These are phyloP conservation scores for Pithys albifrons DNA, from an alignment of 2,113 vertebrate species.

Conservation along the genomic window DNA sequence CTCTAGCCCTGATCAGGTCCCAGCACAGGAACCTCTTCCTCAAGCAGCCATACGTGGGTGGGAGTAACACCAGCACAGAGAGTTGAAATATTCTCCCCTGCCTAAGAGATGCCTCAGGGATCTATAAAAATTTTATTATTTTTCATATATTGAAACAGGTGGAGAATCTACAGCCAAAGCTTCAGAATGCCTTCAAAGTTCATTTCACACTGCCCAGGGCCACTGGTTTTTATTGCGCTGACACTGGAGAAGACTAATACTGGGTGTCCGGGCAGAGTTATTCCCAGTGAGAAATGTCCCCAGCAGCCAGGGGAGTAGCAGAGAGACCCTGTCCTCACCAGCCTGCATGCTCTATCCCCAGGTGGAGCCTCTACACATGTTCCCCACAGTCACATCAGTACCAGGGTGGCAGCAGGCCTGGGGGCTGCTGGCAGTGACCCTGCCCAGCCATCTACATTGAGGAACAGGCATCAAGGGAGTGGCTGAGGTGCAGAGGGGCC, in stretches of 20 bases:
- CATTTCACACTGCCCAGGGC: neutral
- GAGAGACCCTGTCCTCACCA: neutral
- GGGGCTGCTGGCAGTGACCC: neutral
- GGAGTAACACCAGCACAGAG: neutral
- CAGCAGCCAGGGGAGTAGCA: neutral
- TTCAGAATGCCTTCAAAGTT: neutral
- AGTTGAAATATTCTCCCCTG: neutral
- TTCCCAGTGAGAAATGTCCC: neutral
- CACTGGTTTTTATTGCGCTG: neutral
- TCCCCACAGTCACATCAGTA: rapidly evolving
- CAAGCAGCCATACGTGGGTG: neutral
- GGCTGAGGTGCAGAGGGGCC: neutral
- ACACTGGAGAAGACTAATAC: neutral
- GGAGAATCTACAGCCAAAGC: slow-evolving; percentile 14
- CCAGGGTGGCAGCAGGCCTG: neutral
- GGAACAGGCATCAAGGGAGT: neutral
- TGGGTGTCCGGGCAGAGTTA: neutral
- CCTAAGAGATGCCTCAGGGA: slow-evolving; percentile 8
- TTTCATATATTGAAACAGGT: slow-evolving; percentile 22
- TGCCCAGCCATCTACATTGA: neutral
- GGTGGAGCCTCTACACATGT: rapidly evolving
- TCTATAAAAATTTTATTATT: slow-evolving; percentile 5
- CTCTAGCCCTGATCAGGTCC: neutral
- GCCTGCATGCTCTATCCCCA: neutral
- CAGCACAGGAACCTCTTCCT: neutral